Evolutionary conservation across 2,797 vertebrate genomes (phyloP), one percentile per base, ranked within the genome.

Genomic region (Syndactyla subalaris): DNA sequence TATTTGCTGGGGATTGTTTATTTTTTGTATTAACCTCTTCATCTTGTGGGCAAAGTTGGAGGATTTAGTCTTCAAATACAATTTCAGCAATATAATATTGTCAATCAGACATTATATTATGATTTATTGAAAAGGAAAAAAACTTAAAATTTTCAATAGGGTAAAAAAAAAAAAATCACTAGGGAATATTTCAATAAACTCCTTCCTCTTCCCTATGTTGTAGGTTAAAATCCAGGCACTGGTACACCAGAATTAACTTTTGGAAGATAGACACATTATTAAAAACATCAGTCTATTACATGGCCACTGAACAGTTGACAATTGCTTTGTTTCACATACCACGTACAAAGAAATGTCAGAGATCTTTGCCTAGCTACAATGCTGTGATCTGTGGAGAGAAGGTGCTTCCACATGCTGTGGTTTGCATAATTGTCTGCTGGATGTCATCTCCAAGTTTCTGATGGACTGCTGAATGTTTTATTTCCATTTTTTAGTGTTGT

Each of bases 301-400:
- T 0, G 1, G 21, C 6, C 5, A 29, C 13, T 80, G 32, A 9
- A 29, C 2, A 3, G 9, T 3, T 32, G 23, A 23, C 8, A 73
- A 43, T 48, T 86, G 2, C 27, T 92, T 71, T 52, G 11, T n/a
- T 84, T 77, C 24, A 6, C 10, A 26, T n/a, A 48, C 5, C 4
- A 67, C 1, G 4, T 21, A 9, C 0, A 4, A 71, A 45, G 32
- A 57, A 79, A 76, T 24, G 1, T 30, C 23, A 38, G 61, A 88
- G 3, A 2, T 52, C 20, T 52, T 80, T 48, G 18, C 49, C 8
- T 16, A 41, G 12, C 22, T 72, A 41, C 3, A 34, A 3, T 41
- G n/a, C 3, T 55, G 23, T 18, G 9, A 34, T 72, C 43, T 61
- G 6, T 6, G 51, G 11, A 77, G n/a, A 68, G 16, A 73, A 2